These are phyloP conservation scores for Fragum fragum DNA, from an alignment of 2,888 invertebrate genomes.

Conservation along the genomic window DNA sequence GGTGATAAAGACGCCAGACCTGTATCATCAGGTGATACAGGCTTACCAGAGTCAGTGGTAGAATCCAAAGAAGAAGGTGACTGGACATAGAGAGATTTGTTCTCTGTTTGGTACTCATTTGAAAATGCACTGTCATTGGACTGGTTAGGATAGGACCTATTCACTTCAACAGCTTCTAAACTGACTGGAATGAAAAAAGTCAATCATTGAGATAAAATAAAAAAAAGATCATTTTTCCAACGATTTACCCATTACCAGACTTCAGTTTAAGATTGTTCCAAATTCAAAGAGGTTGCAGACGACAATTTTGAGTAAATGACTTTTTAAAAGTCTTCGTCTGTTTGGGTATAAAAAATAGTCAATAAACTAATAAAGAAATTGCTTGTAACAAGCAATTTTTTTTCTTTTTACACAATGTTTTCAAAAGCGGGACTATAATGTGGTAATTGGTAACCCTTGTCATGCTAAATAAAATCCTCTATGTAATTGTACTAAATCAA, in stretches of 20 bases:
- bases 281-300: no score
- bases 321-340: no score
- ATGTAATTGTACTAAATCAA: no score
- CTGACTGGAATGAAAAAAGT: constrained; percentile 35
- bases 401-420: no score
- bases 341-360: no score
- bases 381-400: constrained; percentile 2
- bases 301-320: no score
- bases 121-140: constrained; percentile 54
- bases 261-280: no score
- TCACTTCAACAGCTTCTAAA: constrained; percentile 22
- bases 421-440: no score
- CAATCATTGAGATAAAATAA: background rate
- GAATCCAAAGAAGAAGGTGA: background rate
- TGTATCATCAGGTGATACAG: constrained; percentile 62
- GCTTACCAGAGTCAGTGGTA: constrained; percentile 69
- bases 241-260: no score
- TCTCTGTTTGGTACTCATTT: constrained; percentile 31
- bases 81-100: constrained; percentile 31
- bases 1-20: constrained; percentile 43
- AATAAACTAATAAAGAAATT: constrained; percentile 5
- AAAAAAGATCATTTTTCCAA: no score
- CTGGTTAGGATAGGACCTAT: background rate
- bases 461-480: no score
- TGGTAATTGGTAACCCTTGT: no score